Percentiles rank a stretch among this genome's conserved stretches.
Evolutionary conservation across 2,113 vertebrate species (phyloP).

Genomic region (Cygnus buccinator): DNA sequence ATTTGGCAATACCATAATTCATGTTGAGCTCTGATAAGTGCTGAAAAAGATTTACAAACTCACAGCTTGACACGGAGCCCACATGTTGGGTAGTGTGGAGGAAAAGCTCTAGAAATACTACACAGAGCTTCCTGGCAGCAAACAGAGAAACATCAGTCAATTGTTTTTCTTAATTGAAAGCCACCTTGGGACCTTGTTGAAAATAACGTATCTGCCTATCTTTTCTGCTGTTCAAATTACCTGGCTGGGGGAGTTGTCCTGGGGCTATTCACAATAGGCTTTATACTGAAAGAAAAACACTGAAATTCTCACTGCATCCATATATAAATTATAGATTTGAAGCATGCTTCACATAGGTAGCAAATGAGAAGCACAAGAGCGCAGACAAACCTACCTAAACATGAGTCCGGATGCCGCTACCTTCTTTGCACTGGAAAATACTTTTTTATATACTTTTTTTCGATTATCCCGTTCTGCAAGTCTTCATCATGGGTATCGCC

Average conservation of each 20-base stretch:
- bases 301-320: slow-evolving; percentile 10
- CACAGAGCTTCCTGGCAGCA: slow-evolving; percentile 66
- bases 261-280: slow-evolving; percentile 27
- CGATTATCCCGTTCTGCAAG: not conserved
- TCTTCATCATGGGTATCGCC: not conserved
- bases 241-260: slow-evolving; percentile 55
- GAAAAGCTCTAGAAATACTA: slow-evolving; percentile 74
- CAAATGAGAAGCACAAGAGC: not conserved
- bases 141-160: slow-evolving; percentile 72
- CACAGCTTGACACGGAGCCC: slow-evolving; percentile 74
- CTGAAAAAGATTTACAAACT: slow-evolving; percentile 80
- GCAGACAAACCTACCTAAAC: not conserved
- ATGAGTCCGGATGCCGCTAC: not conserved
- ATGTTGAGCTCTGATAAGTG: slow-evolving; percentile 74
- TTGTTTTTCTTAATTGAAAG: slow-evolving; percentile 75
- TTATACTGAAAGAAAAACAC: slow-evolving; percentile 28
- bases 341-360: not conserved
- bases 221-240: slow-evolving; percentile 62
- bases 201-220: slow-evolving; percentile 64
- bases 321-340: slow-evolving; percentile 64
- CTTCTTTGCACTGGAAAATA: slow-evolving; percentile 7
- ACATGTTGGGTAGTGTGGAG: slow-evolving; percentile 73
- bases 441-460: not conserved
- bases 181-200: slow-evolving; percentile 66
- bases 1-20: slow-evolving; percentile 73